These are phyloP conservation scores for Microcaecilia unicolor DNA, from an alignment of 2,797 vertebrate genomes.

Conservation along the genomic window DNA sequence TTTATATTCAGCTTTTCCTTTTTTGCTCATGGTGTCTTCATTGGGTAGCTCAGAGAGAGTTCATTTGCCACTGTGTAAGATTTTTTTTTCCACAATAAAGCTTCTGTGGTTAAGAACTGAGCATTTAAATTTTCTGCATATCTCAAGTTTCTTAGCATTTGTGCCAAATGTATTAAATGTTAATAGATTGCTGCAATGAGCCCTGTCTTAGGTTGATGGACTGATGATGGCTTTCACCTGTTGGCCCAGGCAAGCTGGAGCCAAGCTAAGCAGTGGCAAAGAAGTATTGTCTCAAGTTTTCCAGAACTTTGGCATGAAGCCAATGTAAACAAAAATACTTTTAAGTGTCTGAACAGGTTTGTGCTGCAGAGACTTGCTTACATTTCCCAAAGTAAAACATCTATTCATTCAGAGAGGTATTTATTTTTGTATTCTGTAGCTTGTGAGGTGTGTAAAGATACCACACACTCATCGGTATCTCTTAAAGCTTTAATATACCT, in stretches of 20 bases:
- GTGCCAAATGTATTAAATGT: not conserved
- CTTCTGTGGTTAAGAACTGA: not conserved
- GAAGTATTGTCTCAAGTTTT: not conserved
- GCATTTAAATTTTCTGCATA: not conserved
- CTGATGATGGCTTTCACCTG: not conserved
- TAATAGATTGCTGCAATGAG: not conserved
- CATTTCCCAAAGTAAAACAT: conserved; percentile 11
- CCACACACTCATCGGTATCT: not conserved
- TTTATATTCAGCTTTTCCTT: no score
- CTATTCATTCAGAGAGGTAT: not conserved
- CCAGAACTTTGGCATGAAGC: not conserved
- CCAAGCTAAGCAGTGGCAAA: not conserved
- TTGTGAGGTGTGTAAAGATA: not conserved
- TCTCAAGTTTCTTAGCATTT: not conserved
- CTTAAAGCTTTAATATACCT: not conserved
- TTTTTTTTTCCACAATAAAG: not conserved
- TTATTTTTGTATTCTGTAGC: not conserved
- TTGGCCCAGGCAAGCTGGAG: not conserved
- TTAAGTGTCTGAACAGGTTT: conserved; percentile 5
- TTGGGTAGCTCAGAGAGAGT: no score
- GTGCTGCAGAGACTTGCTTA: not conserved
- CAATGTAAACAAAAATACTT: conserved; percentile 16
- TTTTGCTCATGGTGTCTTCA: no score
- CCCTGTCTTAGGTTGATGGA: not conserved
- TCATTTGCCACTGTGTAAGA: no score